A percentile compares a stretch with the other conserved stretches of the same genome.
These are phyloP conservation scores for Pammene fasciana DNA, from an alignment of 2,888 invertebrate genomes.

Conservation along the genomic window DNA sequence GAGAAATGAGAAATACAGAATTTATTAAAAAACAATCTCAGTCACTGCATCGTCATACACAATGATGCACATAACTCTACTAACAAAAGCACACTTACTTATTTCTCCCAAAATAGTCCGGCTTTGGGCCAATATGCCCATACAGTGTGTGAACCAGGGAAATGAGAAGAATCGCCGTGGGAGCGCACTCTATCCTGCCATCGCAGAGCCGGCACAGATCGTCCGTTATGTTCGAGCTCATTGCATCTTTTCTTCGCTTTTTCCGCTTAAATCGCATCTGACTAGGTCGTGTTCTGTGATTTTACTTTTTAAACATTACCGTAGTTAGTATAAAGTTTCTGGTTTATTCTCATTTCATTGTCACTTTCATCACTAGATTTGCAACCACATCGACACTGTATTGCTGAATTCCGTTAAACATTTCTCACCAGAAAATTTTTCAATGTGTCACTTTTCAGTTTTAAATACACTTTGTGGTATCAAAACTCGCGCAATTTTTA, in stretches of 20 bases:
- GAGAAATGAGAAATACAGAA: no score
- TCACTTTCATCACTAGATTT: not conserved
- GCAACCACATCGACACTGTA: no score
- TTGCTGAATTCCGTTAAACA: no score
- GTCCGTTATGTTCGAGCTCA: slow-evolving; percentile 71
- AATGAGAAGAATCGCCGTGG: slow-evolving; percentile 75
- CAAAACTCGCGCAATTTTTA: no score
- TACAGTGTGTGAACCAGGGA: slow-evolving; percentile 73
- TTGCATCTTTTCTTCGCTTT: slow-evolving; percentile 64
- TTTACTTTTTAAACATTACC: not conserved
- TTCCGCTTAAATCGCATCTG: slow-evolving; percentile 23
- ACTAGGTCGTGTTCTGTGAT: not conserved
- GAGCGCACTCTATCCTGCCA: slow-evolving; percentile 75
- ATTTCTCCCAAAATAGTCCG: slow-evolving; percentile 66
- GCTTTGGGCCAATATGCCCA: slow-evolving; percentile 69
- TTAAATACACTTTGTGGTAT: no score
- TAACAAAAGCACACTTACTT: slow-evolving; percentile 21
- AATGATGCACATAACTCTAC: no score
- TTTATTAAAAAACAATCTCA: no score
- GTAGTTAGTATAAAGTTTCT: no score
- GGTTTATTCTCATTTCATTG: not conserved
- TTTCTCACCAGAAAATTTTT: no score
- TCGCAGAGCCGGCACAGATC: slow-evolving; percentile 77
- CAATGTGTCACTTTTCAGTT: no score
- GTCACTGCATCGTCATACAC: no score